Evolutionary conservation across 2,888 invertebrate genomes (phyloP).

Genomic region (Cotesia congregata): DNA sequence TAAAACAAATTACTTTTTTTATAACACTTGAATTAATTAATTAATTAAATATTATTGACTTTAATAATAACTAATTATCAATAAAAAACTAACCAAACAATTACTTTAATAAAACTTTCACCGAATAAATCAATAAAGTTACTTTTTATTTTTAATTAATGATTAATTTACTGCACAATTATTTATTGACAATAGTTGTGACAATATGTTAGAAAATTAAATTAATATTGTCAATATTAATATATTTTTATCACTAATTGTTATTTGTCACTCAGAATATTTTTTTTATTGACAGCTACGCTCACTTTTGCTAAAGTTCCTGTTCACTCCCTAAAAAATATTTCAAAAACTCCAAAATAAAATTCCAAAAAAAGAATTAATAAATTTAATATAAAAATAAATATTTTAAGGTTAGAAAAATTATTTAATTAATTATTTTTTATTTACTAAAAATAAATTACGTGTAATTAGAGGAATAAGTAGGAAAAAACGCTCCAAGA

Average conservation of each 20-base stretch:
- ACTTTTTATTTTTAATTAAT: background rate
- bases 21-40: background rate
- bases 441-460: background rate
- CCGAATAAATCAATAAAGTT: background rate
- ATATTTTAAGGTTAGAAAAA: background rate
- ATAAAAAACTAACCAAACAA: slow-evolving; percentile 1
- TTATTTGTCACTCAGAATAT: background rate
- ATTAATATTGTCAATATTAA: background rate
- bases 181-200: background rate
- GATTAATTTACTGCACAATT: background rate
- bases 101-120: background rate
- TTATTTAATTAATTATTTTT: background rate
- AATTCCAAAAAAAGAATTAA: background rate
- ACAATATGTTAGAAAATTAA: no score
- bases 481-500: background rate
- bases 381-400: background rate
- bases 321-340: background rate
- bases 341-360: background rate
- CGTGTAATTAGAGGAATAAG: background rate
- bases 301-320: background rate
- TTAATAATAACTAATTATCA: background rate
- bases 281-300: background rate
- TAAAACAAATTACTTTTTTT: background rate
- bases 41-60: background rate
- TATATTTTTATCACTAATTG: background rate